Base-by-base conservation (phyloP, 2,888 invertebrate genomes). In the Diloba caeruleocephala region DNA sequence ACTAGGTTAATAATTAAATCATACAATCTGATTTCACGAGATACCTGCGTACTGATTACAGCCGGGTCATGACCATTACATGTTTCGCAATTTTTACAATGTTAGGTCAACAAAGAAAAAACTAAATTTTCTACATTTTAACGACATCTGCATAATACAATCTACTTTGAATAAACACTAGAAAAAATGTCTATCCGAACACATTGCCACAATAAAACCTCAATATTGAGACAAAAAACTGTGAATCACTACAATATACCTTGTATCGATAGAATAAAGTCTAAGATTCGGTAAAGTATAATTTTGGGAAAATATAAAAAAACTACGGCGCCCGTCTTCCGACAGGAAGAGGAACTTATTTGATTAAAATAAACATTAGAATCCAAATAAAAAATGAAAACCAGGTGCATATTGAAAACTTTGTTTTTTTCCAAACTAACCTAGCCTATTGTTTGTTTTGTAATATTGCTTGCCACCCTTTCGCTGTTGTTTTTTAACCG, bases 271-370 rank as follows among this genome's bases (percentile, higher is more conserved):
- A 34, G 2, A 3, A 43, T 73, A 84, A 72, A 65, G 78, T 63
- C 51, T 25, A 67, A 41, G 73, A 69, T 81, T 34, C 25, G 36
- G 38, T 19, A 31, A 1, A 0, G 3, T 2, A 21, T 63, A 37
- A 75, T 84, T 88, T 84, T 66, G 70, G 26, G 54, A 68, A 48
- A 42, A 33, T 48, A 1, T 73, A 76, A 70, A 76, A 85, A 91
- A 87, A 78, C 75, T 37, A 51, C 76, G 86, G 90, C 91, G 89
- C 90, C 91, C 83, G 81, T 86, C 88, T 92, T 91, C 92, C 91
- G 86, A 84, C 87, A 87, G 93, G 93, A 92, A 92, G 85, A 88
- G 87, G 89, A 90, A 90, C 91, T 86, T 90, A 91, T 91, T 90
- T 91, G 92, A 90, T 92, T 91, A 91, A 89, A 85, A 89, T 86